Evolutionary conservation across 2,888 invertebrate species (phyloP), one percentile per base, ranked within the genome.

Genomic region (Autographa pulchrina): DNA sequence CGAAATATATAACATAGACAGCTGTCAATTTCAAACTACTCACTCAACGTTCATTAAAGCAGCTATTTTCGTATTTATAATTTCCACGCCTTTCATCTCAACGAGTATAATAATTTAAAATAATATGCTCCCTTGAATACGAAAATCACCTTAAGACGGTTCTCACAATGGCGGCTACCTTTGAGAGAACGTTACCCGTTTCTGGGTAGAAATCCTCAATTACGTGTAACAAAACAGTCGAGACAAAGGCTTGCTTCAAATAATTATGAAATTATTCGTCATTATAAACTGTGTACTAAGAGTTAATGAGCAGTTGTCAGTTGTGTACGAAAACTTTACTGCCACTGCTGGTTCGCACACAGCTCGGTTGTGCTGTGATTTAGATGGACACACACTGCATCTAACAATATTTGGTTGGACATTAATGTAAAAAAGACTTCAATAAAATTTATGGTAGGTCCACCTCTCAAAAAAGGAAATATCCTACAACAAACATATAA

Each of bases 231-330:
- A 56, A 56, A 56, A 56, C 54, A 56, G 20, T 13, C 54, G 54
- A 56, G 54, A 56, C 54, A 56, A 56, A 56, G 54, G 4, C 20
- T 20, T 20, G 54, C 54, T 60, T 52, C 52, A 41, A 52, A 62
- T 58, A 63, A 60, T 65, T 65, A 69, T 64, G 54, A 69, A 69
- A 69, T 41, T 64, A 48, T 60, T 60, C 16, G 60, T 56, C 54
- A 13, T 56, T 25, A 25, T 13, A 25, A 25, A 56, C 20, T 48
- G n/a, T n/a, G n/a, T 48, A 48, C n/a, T n/a, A 7, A n/a, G n/a
- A 48, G 48, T 48, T n/a, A n/a, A 7, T n/a, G n/a, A 8, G n/a
- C 4, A n/a, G 48, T 48, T 16, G 48, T 48, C n/a, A 5, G 48
- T 48, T 48, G 7, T 48, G 48, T 6, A 48, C 8, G n/a, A 48